Evolutionary conservation across 1,140 invertebrate species (phyloP), one percentile per base, ranked within the genome.

Genomic region (Diorhabda sublineata): DNA sequence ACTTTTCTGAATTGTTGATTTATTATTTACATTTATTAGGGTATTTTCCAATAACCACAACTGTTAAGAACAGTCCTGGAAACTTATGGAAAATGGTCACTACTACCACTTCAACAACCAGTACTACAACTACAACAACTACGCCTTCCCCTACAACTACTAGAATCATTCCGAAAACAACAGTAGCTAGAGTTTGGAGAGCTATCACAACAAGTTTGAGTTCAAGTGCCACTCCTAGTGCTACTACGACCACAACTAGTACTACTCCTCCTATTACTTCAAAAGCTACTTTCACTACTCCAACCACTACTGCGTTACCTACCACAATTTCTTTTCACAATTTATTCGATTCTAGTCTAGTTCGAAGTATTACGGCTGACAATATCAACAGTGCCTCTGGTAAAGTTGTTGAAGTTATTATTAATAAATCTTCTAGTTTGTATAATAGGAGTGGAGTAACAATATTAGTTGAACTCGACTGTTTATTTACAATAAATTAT

Each of bases 141-240:
- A 76, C 79, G 4, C 72, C 66, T 42, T 47, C 76, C 9, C 83
- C 59, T 42, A 52, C 47, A 67, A 82, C 75, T 69, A 83, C 81
- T 4, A 80, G 79, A 11, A 79, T 77, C 6, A 85, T 85, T 44
- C 85, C 85, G 0, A 79, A 82, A 65, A 79, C 82, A 69, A 79
- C 72, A 2, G 58, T 66, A 7, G 58, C 67, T 44, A 69, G 59
- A 41, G 42, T 67, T 4, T 73, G 69, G 70, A 61, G 66, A 60
- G 68, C 61, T 8, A 63, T 66, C n/a, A 71, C 71, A n/a, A 73
- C 67, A 3, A 42, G 66, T n/a, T 8, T 71, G 45, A 26, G 26
- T 26, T 26, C 26, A 26, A 26, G 26, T n/a, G 60, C 72, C 43
- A 64, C 71, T 2, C 3, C 65, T 11, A 64, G 58, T 5, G 69